Evolutionary conservation across 2,113 vertebrate species (phyloP), one percentile per base, ranked within the genome.

Genomic region (Corythoichthys intestinalis): DNA sequence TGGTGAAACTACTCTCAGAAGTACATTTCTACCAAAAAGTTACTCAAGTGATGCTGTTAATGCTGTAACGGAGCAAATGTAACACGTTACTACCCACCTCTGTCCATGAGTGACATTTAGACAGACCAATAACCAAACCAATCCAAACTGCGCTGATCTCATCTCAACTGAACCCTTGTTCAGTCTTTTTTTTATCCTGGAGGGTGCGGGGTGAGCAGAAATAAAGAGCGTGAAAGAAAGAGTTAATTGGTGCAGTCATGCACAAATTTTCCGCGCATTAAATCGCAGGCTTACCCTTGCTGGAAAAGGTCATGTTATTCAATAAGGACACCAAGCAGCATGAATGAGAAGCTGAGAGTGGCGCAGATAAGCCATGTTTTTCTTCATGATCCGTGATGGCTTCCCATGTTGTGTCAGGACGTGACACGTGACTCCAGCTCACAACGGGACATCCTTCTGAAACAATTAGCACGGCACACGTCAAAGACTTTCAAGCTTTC

Each of bases 221-320:
- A 90, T 92, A 90, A 91, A 86, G 84, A 85, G 85, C 81, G 78
- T 91, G 84, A 88, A 87, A 87, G 86, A 82, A 87, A 78, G 86
- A 85, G 90, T 90, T 89, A 89, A 89, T 85, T 79, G 86, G 81
- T 68, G 85, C 88, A 81, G 80, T 90, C 91, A 89, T 88, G 85
- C 89, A 79, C 84, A 82, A 74, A 89, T 87, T 86, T 84, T 85
- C 85, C 81, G 82, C 84, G 74, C 82, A 88, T 91, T 89, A 88
- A 84, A 84, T 81, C 82, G 86, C 69, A 71, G n/a, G 46, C 71
- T 83, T 88, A 83, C 88, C 88, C 84, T 90, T 78, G 82, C 60
- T 66, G n/a, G 76, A 91, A 58, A 92, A 91, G 92, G 89, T 90
- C 87, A 85, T 74, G 83, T 86, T 87, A 87, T 88, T 89, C 85